These are phyloP conservation scores for Cheilosia pagana DNA, from an alignment of 2,888 invertebrate genomes.

Conservation along the genomic window DNA sequence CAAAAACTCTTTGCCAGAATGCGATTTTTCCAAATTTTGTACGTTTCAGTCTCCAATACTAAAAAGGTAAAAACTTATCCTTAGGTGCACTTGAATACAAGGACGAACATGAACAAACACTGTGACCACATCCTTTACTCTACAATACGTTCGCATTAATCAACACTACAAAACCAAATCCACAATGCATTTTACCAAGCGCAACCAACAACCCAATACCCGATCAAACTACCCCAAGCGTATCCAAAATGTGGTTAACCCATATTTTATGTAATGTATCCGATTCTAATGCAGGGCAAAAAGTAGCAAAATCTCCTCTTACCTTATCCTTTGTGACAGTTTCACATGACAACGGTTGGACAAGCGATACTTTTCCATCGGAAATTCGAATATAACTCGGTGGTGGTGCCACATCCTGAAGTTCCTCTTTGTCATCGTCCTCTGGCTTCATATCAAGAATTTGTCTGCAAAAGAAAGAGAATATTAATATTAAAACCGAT, in stretches of 20 bases:
- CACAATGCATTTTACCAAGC: neutral
- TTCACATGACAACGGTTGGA: slow-evolving; percentile 69
- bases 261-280: slow-evolving; percentile 20
- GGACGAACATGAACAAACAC: neutral
- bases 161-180: slow-evolving; percentile 15
- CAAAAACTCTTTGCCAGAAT: no score
- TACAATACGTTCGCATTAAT: neutral
- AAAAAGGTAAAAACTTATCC: neutral
- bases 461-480: slow-evolving; percentile 55
- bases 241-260: slow-evolving; percentile 51
- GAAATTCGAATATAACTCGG: slow-evolving; percentile 75
- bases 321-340: slow-evolving; percentile 71
- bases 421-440: slow-evolving; percentile 75
- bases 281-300: slow-evolving; percentile 10
- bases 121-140: slow-evolving; percentile 9
- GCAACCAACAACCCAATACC: no score
- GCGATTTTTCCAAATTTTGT: no score
- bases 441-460: slow-evolving; percentile 69
- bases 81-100: neutral
- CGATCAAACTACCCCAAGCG: slow-evolving; percentile 19
- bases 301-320: slow-evolving; percentile 26
- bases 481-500: slow-evolving; percentile 2
- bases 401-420: slow-evolving; percentile 75
- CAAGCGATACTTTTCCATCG: slow-evolving; percentile 76
- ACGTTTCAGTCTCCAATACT: neutral